These are phyloP conservation scores for Eugnorisma glareosa DNA, from an alignment of 2,888 invertebrate species.

Conservation along the genomic window DNA sequence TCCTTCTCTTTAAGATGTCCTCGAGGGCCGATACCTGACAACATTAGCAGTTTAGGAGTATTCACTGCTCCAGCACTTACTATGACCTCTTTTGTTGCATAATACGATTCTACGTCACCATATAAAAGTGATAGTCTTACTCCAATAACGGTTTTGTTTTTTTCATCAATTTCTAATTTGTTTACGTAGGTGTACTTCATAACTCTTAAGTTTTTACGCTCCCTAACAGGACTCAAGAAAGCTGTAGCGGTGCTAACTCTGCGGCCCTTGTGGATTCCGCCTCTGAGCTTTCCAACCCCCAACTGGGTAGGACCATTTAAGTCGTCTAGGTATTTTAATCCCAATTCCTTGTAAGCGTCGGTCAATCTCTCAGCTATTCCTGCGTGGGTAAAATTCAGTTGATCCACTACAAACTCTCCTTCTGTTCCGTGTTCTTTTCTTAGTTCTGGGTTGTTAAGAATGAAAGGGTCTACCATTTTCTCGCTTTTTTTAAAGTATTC, in stretches of 20 bases:
- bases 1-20: slow-evolving; percentile 75
- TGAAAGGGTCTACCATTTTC: slow-evolving; percentile 82
- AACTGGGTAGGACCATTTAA: slow-evolving; percentile 87
- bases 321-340: slow-evolving; percentile 84
- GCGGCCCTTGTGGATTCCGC: slow-evolving; percentile 86
- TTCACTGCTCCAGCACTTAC: slow-evolving; percentile 84
- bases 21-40: slow-evolving; percentile 84
- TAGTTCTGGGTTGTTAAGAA: slow-evolving; percentile 80
- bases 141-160: slow-evolving; percentile 75
- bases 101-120: slow-evolving; percentile 74
- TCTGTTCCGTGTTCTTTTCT: slow-evolving; percentile 84
- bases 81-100: slow-evolving; percentile 81
- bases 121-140: slow-evolving; percentile 76
- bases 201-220: slow-evolving; percentile 81
- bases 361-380: slow-evolving; percentile 79
- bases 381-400: slow-evolving; percentile 83
- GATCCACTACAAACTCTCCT: slow-evolving; percentile 88
- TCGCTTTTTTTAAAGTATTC: slow-evolving; percentile 86
- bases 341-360: slow-evolving; percentile 87
- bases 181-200: slow-evolving; percentile 80
- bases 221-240: slow-evolving; percentile 79
- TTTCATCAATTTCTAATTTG: slow-evolving; percentile 74
- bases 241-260: slow-evolving; percentile 90
- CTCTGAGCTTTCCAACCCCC: slow-evolving; percentile 89
- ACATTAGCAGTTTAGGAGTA: slow-evolving; percentile 82